These are phyloP conservation scores for Hippopotamyrus pictus DNA, from an alignment of 2,797 vertebrate species.

Conservation along the genomic window DNA sequence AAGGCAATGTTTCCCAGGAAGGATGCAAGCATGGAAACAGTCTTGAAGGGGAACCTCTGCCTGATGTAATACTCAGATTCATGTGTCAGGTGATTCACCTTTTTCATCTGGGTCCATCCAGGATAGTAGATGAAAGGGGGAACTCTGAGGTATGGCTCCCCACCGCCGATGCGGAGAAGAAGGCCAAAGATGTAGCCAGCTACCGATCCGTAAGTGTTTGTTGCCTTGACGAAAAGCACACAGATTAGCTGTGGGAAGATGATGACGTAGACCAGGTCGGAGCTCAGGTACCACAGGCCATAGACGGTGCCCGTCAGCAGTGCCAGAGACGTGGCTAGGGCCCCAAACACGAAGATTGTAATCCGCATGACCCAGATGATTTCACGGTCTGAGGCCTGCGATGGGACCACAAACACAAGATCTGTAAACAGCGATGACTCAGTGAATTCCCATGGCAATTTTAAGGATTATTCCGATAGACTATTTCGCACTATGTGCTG, in stretches of 20 bases:
- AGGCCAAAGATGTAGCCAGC: slow-evolving; percentile 85
- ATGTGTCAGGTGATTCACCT: slow-evolving; percentile 50
- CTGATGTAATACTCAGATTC: slow-evolving; percentile 62
- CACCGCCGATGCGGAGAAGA: slow-evolving; percentile 83
- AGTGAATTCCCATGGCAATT: background rate
- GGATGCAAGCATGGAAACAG: slow-evolving; percentile 81
- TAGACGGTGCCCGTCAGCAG: slow-evolving; percentile 87
- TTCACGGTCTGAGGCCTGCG: slow-evolving; percentile 87
- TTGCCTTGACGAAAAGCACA: slow-evolving; percentile 88
- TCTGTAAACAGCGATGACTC: background rate
- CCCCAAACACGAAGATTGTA: slow-evolving; percentile 88
- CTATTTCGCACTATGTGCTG: background rate
- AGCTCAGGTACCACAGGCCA: slow-evolving; percentile 96
- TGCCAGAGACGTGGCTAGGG: slow-evolving; percentile 87
- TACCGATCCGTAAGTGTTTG: slow-evolving; percentile 91
- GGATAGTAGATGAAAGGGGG: slow-evolving; percentile 91
- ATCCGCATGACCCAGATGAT: slow-evolving; percentile 94
- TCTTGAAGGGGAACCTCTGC: slow-evolving; percentile 93
- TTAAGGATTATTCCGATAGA: background rate
- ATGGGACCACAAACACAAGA: background rate
- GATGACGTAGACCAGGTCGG: slow-evolving; percentile 94
- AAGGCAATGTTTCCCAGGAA: slow-evolving; percentile 77
- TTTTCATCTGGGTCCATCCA: slow-evolving; percentile 70
- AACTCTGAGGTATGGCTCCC: slow-evolving; percentile 84
- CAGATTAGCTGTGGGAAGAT: slow-evolving; percentile 94